Percentiles rank a stretch among this genome's conserved stretches.
Evolutionary conservation across 1,140 invertebrate genomes (phyloP).

Genomic region (Gonioctena quinquepunctata): DNA sequence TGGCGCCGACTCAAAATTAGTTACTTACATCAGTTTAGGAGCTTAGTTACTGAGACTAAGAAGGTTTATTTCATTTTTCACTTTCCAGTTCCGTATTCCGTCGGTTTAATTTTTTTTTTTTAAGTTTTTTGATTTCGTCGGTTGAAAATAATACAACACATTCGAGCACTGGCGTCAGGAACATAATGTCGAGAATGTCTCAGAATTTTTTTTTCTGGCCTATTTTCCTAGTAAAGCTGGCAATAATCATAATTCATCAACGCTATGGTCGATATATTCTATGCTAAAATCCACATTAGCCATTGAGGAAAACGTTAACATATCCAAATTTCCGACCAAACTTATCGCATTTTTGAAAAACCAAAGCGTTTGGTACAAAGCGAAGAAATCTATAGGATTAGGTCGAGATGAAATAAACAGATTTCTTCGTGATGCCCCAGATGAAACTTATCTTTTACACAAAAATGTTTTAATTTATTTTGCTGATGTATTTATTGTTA

Average conservation of each 20-base stretch:
- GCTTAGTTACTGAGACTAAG: too few species aligned
- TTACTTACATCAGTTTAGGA: too few species aligned
- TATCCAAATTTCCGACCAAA: not conserved
- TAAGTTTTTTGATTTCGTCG: too few species aligned
- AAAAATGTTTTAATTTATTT: not conserved
- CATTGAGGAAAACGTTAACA: not conserved
- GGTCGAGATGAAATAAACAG: not conserved
- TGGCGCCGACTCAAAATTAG: too few species aligned
- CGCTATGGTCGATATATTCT: not conserved
- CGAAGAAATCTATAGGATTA: not conserved
- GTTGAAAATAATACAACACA: too few species aligned
- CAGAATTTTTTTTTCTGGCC: too few species aligned
- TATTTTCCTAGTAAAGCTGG: too few species aligned
- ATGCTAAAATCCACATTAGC: not conserved
- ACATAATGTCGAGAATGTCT: too few species aligned
- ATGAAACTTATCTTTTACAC: not conserved
- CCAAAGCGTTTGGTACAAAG: not conserved
- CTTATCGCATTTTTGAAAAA: not conserved
- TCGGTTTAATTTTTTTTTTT: too few species aligned
- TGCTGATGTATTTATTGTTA: not conserved
- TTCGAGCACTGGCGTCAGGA: too few species aligned
- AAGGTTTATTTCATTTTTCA: too few species aligned
- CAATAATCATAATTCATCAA: not conserved
- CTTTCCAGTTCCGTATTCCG: too few species aligned
- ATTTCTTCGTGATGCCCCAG: not conserved